Evolutionary conservation across 2,113 vertebrate genomes (phyloP).

Genomic region (Plotosus lineatus): DNA sequence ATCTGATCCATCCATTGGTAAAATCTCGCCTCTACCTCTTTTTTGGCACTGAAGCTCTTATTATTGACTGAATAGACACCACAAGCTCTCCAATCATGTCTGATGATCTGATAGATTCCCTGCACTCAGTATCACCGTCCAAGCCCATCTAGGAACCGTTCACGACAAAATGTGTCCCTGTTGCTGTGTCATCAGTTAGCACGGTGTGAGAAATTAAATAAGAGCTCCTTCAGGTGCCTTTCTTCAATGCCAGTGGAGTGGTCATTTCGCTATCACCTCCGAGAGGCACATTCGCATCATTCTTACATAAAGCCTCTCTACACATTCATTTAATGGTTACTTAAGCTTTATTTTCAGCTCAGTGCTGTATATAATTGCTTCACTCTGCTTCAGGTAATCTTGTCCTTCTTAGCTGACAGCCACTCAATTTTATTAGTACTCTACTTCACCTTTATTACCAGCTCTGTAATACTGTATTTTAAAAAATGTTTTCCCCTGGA

Average conservation of each 20-base stretch:
- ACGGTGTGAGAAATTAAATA: not conserved
- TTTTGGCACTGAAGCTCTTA: constrained; percentile 10
- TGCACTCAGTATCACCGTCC: not conserved
- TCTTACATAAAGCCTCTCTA: not conserved
- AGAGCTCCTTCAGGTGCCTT: constrained; percentile 28
- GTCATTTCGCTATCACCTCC: constrained; percentile 1
- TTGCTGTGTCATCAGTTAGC: not conserved
- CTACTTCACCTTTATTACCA: not conserved
- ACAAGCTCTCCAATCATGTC: constrained; percentile 2
- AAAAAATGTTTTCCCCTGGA: not conserved
- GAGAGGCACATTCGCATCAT: not conserved
- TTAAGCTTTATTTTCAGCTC: not conserved
- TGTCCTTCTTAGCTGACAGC: not conserved
- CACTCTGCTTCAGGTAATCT: not conserved
- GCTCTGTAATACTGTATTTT: not conserved
- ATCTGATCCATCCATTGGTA: constrained; percentile 46
- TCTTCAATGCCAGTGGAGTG: constrained; percentile 7
- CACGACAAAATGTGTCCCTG: not conserved
- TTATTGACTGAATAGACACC: not conserved
- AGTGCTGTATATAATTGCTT: not conserved
- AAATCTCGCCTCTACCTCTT: constrained; percentile 65
- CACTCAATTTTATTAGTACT: not conserved
- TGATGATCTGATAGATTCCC: not conserved
- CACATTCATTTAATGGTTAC: not conserved
- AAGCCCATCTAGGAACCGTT: not conserved